These are phyloP conservation scores for Lithophane leautieri DNA, from an alignment of 2,888 invertebrate species.

Conservation along the genomic window DNA sequence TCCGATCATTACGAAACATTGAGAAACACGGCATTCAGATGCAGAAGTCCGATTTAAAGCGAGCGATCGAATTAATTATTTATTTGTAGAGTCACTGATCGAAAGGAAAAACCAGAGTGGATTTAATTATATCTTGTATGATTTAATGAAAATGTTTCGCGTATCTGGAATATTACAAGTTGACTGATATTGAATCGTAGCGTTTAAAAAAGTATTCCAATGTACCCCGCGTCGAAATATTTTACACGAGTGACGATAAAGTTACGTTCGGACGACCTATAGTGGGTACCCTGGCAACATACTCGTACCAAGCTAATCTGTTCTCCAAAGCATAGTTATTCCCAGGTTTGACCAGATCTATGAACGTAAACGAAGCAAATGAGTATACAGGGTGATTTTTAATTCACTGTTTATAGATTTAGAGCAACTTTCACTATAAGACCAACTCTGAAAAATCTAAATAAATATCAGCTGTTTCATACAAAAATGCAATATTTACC, in stretches of 20 bases:
- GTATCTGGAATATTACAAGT: not conserved
- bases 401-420: no score
- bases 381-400: no score
- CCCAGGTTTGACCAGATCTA: no score
- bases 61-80: slow-evolving; percentile 37
- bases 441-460: no score
- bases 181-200: not conserved
- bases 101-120: not conserved
- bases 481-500: no score
- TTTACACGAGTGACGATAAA: not conserved
- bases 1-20: slow-evolving; percentile 41
- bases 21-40: slow-evolving; percentile 29
- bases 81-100: slow-evolving; percentile 34
- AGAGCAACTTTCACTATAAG: no score
- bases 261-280: no score
- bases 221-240: no score
- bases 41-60: slow-evolving; percentile 34
- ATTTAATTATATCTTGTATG: slow-evolving; percentile 15
- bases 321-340: not conserved
- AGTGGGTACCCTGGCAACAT: not conserved
- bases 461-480: no score
- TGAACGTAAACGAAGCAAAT: no score
- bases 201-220: no score
- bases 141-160: slow-evolving; percentile 24
- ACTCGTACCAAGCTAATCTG: not conserved